Evolutionary conservation across 1,140 invertebrate species (phyloP).

Genomic region (Idris sp.): DNA sequence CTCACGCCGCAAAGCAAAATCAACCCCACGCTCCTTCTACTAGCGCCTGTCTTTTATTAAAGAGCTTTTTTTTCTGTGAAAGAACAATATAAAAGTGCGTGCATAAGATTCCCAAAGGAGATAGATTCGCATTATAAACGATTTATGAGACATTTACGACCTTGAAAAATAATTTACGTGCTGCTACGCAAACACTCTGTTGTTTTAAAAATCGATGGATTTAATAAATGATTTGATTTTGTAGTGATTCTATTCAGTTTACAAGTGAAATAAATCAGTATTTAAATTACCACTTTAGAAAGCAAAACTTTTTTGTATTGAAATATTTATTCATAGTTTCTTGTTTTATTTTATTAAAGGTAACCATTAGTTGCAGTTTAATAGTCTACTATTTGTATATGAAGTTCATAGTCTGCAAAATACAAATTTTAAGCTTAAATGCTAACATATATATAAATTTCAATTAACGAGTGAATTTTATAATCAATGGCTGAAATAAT

Average conservation of each 20-base stretch:
- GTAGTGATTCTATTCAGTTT: conserved; percentile 31
- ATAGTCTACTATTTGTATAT: too few relatives aligned
- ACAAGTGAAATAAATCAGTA: conserved; percentile 24
- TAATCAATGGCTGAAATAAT: too few relatives aligned
- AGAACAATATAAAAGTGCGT: conserved; percentile 58
- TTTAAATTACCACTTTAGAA: too few relatives aligned
- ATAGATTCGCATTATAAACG: conserved; percentile 63
- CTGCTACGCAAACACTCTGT: conserved; percentile 13
- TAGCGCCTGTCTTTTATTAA: conserved; percentile 51
- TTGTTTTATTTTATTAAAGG: too few relatives aligned
- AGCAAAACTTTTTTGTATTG: too few relatives aligned
- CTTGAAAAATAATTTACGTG: conserved; percentile 61
- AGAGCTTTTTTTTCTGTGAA: conserved; percentile 35
- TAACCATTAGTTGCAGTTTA: too few relatives aligned
- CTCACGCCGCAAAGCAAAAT: conserved; percentile 41
- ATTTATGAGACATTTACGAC: conserved; percentile 64
- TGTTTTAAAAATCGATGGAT: conserved; percentile 18
- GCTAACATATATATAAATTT: too few relatives aligned
- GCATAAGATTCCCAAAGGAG: conserved; percentile 61
- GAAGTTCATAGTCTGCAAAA: too few relatives aligned
- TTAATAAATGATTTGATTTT: conserved; percentile 13
- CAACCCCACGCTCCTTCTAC: conserved; percentile 53
- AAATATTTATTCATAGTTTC: too few relatives aligned
- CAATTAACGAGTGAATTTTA: too few relatives aligned
- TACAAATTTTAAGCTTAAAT: too few relatives aligned